These are phyloP conservation scores for Chaenogobius annularis DNA, from an alignment of 2,113 vertebrate species.

Conservation along the genomic window DNA sequence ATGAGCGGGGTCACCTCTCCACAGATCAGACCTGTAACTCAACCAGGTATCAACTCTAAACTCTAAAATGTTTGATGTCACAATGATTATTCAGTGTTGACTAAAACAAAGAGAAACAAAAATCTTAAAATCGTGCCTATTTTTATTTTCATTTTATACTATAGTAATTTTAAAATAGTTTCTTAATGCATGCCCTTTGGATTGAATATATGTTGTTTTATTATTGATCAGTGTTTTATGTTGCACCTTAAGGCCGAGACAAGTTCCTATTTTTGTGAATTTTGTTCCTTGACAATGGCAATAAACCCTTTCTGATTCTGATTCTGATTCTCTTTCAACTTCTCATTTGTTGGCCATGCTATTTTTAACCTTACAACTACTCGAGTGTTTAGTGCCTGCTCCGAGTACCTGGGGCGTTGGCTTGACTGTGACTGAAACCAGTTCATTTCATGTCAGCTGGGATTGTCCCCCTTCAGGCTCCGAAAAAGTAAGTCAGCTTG, in stretches of 20 bases:
- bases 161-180: too few relatives aligned
- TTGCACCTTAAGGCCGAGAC: too few relatives aligned
- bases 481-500: conserved; percentile 51
- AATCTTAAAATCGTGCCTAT: neutral
- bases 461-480: conserved; percentile 47
- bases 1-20: too few relatives aligned
- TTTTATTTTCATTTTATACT: too few relatives aligned
- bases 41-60: too few relatives aligned
- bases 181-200: too few relatives aligned
- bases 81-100: neutral
- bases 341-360: neutral
- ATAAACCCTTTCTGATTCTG: too few relatives aligned
- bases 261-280: too few relatives aligned
- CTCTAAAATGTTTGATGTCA: neutral
- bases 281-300: too few relatives aligned
- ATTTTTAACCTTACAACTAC: neutral
- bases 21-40: too few relatives aligned
- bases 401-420: conserved; percentile 35
- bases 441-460: conserved; percentile 43
- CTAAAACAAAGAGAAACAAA: neutral
- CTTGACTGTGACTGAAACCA: conserved; percentile 37
- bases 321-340: neutral
- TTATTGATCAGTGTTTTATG: too few relatives aligned
- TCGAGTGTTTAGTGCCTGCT: conserved; percentile 64
- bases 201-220: too few relatives aligned